These are phyloP conservation scores for Drosophila eugracilis DNA, from an alignment of 1,140 invertebrate species.

Conservation along the genomic window DNA sequence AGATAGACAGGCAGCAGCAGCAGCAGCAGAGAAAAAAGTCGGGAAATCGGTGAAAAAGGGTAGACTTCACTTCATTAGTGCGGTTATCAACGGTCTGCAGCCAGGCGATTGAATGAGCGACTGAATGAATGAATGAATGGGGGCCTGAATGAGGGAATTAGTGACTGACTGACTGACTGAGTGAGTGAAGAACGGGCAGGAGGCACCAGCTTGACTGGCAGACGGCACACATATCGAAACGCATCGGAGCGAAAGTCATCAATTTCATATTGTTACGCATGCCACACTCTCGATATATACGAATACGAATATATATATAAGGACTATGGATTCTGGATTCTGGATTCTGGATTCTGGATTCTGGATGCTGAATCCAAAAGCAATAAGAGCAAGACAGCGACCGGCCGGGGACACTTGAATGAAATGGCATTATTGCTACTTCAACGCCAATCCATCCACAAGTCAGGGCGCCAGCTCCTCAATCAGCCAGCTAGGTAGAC, in stretches of 20 bases:
- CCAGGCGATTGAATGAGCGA: constrained; percentile 60
- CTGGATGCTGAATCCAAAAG: constrained; percentile 35
- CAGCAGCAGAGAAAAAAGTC: no score
- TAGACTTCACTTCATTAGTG: constrained; percentile 77
- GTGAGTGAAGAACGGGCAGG: constrained; percentile 31
- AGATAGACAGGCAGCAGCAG: constrained; percentile 4
- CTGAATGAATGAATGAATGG: constrained; percentile 17
- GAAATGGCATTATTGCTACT: constrained; percentile 83
- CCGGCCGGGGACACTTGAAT: constrained; percentile 67
- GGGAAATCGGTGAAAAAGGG: constrained; percentile 51
- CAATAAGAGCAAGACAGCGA: constrained; percentile 69
- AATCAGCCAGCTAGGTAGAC: constrained; percentile 61
- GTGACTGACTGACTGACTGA: constrained; percentile 21
- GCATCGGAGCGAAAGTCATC: constrained; percentile 80
- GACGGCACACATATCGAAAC: constrained; percentile 74
- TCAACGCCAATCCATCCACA: constrained; percentile 66
- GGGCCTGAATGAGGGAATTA: constrained; percentile 48
- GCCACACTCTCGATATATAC: constrained; percentile 51
- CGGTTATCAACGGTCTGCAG: constrained; percentile 78
- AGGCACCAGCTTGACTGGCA: constrained; percentile 40
- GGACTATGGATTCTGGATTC: background rate
- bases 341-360: background rate
- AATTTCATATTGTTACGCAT: constrained; percentile 84
- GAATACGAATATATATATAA: no score
- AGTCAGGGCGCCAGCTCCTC: constrained; percentile 45